Percentiles rank a stretch among this genome's conserved stretches.
Conservation (phyloP, 2,113 vertebrate species). For the Planiliza haematocheilus region DNA sequence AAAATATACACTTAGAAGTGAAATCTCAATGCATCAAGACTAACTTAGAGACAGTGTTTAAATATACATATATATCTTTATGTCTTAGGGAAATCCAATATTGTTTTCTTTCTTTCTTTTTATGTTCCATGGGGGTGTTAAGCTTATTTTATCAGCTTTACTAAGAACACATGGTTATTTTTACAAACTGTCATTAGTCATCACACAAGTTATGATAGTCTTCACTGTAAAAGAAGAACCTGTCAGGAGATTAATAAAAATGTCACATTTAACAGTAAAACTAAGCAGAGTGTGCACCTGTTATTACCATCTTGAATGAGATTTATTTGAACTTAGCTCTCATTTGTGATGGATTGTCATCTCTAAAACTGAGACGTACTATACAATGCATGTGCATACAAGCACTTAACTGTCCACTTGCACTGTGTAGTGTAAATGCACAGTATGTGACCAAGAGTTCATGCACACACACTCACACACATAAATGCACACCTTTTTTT, state of each 20-base stretch:
- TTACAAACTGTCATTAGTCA: constrained; percentile 10
- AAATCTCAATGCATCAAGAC: no score
- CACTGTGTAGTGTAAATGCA: not conserved
- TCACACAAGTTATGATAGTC: not conserved
- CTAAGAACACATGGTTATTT: not conserved
- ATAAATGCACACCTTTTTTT: constrained; percentile 7
- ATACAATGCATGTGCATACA: not conserved
- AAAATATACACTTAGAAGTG: not conserved
- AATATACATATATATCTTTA: no score
- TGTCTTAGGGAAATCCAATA: no score
- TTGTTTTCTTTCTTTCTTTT: not conserved
- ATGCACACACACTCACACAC: not conserved
- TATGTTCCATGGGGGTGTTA: not conserved
- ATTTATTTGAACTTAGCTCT: constrained; percentile 14
- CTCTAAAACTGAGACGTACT: constrained; percentile 7
- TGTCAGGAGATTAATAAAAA: constrained; percentile 23
- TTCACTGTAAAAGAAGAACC: not conserved
- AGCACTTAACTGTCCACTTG: not conserved
- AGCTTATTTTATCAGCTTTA: not conserved
- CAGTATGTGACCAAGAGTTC: not conserved
- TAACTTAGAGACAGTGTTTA: no score
- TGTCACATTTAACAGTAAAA: constrained; percentile 27
- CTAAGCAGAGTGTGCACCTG: constrained; percentile 15
- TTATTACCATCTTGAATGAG: constrained; percentile 16
- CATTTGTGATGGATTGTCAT: constrained; percentile 1